Percentiles rank a stretch among this genome's conserved stretches.
Conservation (phyloP, 2,888 invertebrate species). For the Erynnis tages region DNA sequence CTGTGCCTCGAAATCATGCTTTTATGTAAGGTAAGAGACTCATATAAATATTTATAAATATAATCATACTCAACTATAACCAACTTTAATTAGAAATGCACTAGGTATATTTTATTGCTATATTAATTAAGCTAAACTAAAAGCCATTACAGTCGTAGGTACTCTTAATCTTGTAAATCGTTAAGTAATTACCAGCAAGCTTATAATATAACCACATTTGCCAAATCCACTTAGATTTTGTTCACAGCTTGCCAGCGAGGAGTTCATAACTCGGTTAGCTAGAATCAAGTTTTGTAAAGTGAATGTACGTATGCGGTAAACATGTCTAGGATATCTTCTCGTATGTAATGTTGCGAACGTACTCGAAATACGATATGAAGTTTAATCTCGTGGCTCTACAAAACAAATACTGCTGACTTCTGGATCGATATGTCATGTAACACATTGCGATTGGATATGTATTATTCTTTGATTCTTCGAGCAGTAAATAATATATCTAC, state of each 20-base stretch:
- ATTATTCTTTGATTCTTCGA: no score
- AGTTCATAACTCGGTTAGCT: constrained; percentile 23
- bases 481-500: no score
- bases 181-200: constrained; percentile 45
- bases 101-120: neutral
- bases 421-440: no score
- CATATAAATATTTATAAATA: no score
- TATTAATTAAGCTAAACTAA: no score
- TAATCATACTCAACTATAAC: no score
- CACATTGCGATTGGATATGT: no score
- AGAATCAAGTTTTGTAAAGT: constrained; percentile 21
- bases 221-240: constrained; percentile 75
- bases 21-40: no score
- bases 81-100: no score
- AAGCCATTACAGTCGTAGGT: neutral
- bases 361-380: neutral
- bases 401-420: no score
- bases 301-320: constrained; percentile 21
- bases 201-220: constrained; percentile 70
- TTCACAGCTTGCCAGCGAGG: constrained; percentile 38
- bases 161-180: neutral
- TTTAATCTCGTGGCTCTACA: no score
- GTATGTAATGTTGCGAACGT: neutral
- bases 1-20: no score
- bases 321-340: constrained; percentile 7